Evolutionary conservation across 92 coral and sea anemone genomes (phyloP).

Genomic region (Umimayanthus chanpuru): DNA sequence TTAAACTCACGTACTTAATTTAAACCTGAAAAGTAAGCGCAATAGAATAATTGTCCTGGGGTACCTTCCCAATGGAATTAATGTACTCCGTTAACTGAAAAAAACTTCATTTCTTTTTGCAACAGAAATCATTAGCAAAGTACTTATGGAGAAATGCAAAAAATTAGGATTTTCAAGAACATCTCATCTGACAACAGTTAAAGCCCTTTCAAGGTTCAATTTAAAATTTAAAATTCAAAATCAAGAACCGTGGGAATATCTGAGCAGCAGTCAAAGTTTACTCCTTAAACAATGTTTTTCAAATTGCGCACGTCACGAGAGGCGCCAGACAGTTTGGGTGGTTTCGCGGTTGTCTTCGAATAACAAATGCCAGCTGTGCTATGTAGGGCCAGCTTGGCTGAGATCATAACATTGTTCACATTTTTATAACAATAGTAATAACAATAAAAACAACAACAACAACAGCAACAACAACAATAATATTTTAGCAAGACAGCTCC

Average conservation of each 20-base stretch:
- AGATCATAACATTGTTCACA: no score
- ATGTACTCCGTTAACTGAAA: not conserved
- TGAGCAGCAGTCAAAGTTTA: no score
- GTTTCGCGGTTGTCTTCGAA: not conserved
- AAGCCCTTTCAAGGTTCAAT: not conserved
- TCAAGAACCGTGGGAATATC: not conserved
- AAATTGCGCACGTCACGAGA: not conserved
- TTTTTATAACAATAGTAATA: no score
- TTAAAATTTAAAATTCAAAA: no score
- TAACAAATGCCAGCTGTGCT: no score
- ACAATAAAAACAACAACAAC: no score
- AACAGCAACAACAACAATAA: no score
- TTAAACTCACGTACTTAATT: no score
- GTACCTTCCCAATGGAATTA: not conserved
- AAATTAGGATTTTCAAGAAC: not conserved
- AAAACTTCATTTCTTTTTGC: not conserved
- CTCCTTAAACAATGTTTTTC: not conserved
- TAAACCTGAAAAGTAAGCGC: no score
- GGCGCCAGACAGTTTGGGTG: not conserved
- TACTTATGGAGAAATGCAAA: not conserved
- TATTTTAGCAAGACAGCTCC: no score
- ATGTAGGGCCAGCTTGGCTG: no score
- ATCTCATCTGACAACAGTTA: not conserved
- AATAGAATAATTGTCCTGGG: no score
- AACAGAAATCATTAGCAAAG: not conserved